Evolutionary conservation across 2,797 vertebrate genomes (phyloP), one percentile per base, ranked within the genome.

Genomic region (Pipistrellus nathusii): DNA sequence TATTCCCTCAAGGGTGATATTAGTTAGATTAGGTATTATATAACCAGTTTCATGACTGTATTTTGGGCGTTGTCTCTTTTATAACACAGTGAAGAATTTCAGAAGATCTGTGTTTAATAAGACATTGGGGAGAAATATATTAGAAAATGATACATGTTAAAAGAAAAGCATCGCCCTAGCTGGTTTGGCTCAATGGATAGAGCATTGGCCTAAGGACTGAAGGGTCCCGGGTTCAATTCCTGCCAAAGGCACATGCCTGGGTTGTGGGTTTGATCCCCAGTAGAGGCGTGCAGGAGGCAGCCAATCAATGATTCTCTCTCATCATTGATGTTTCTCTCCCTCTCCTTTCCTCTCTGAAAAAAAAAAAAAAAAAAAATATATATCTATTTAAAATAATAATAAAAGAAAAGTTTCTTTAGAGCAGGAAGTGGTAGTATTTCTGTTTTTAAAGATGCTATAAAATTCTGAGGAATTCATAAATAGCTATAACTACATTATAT

Each of bases 371-470:
- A 38, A 38, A 38, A 41, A 4, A 41, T 41, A 41, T 41, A 38
- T 44, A 44, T 44, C 11, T 44, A 44, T 44, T 44, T 44, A 44
- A 44, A 44, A 44, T 44, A 44, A 44, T 44, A 44, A 44, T 44
- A 44, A 44, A 44, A 3, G 44, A 44, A 44, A 44, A 44, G 44
- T 88, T 94, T 96, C 41, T 68, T 93, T 23, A 66, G 32, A 66
- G 64, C 30, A 62, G 13, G 5, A 35, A 81, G 15, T 83, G 14
- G 32, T 48, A 68, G 12, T 76, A 75, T 88, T 68, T 85, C 48
- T 85, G 44, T 88, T 96, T 95, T 91, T 80, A 93, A 82, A 81
- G 35, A 88, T 48, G 32, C 68, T 84, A 62, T 46, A 1, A 71
- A 87, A 92, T 86, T 90, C 59, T n/a, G 17, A 57, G 30, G 46